phyloP scores from a whole-genome alignment of 2,113 vertebrate species.

The Semnornis frantzii region DNA sequence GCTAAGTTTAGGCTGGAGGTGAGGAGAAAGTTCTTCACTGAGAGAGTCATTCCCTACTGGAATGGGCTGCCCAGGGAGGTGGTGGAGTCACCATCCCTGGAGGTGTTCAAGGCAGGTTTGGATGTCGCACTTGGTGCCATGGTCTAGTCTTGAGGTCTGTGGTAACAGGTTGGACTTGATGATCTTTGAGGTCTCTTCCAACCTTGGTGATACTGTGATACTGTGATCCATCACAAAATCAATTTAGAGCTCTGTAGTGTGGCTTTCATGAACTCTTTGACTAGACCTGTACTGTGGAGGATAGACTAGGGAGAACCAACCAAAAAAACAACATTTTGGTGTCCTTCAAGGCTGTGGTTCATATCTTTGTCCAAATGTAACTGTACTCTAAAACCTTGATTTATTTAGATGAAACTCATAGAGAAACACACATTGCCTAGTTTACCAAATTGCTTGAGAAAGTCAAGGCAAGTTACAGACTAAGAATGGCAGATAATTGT shows the following conservation, averaged over 20 bases:
- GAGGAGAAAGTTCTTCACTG: too few species aligned
- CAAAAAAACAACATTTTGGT: not conserved
- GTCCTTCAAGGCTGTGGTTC: not conserved
- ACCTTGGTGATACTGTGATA: too few species aligned
- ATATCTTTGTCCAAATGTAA: not conserved
- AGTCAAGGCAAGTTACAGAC: not conserved
- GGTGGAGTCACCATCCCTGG: too few species aligned
- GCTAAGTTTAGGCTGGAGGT: too few species aligned
- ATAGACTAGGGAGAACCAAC: not conserved
- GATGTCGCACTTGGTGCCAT: too few species aligned
- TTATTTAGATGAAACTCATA: not conserved
- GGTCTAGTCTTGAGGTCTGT: too few species aligned
- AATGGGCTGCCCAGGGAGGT: too few species aligned
- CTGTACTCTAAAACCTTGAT: not conserved
- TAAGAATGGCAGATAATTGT: not conserved
- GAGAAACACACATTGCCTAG: not conserved
- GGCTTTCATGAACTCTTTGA: not conserved
- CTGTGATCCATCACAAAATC: not conserved
- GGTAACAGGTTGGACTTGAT: too few species aligned
- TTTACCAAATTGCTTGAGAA: not conserved
- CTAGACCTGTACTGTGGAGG: rapidly evolving
- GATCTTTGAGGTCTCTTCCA: too few species aligned
- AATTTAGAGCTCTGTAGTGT: not conserved
- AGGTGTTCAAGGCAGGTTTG: too few species aligned
- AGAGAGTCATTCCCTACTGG: too few species aligned